Conservation (phyloP, 2,797 vertebrate species). For the Leuciscus waleckii region DNA sequence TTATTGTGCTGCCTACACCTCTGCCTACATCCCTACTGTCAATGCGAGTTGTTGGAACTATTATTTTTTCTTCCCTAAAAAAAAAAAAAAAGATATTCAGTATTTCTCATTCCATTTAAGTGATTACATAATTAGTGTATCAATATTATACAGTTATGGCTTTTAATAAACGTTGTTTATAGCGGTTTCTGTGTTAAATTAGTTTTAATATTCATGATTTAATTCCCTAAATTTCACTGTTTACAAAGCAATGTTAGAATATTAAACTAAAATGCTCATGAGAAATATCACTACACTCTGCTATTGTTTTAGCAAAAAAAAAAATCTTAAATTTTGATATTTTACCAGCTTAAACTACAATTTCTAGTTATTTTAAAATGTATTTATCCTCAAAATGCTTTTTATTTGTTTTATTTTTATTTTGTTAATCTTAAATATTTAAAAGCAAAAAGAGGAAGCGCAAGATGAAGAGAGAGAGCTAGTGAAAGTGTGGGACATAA, state of each 20-base stretch:
- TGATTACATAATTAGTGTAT: constrained; percentile 39
- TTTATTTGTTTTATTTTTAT: not conserved
- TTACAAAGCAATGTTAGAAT: constrained; percentile 47
- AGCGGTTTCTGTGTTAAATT: constrained; percentile 47
- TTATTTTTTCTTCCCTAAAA: not conserved
- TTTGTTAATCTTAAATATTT: constrained; percentile 22
- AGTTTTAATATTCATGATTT: constrained; percentile 62
- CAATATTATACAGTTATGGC: constrained; percentile 45
- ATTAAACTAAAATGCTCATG: constrained; percentile 59
- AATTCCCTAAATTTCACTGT: constrained; percentile 50
- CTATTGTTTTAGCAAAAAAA: constrained; percentile 13
- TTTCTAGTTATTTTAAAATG: not conserved
- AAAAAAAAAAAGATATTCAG: not conserved
- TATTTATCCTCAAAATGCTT: not conserved
- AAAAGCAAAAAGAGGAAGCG: not conserved
- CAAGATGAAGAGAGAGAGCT: constrained; percentile 22
- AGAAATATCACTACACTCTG: constrained; percentile 29
- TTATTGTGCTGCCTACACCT: constrained; percentile 32
- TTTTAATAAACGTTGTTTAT: constrained; percentile 58
- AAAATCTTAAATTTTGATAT: not conserved
- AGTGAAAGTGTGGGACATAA: constrained; percentile 18
- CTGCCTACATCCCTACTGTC: not conserved
- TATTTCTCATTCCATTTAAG: constrained; percentile 45
- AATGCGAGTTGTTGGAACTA: not conserved
- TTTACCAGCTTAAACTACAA: not conserved